Conservation (phyloP, 2,888 invertebrate species). For the Agelastica alni region DNA sequence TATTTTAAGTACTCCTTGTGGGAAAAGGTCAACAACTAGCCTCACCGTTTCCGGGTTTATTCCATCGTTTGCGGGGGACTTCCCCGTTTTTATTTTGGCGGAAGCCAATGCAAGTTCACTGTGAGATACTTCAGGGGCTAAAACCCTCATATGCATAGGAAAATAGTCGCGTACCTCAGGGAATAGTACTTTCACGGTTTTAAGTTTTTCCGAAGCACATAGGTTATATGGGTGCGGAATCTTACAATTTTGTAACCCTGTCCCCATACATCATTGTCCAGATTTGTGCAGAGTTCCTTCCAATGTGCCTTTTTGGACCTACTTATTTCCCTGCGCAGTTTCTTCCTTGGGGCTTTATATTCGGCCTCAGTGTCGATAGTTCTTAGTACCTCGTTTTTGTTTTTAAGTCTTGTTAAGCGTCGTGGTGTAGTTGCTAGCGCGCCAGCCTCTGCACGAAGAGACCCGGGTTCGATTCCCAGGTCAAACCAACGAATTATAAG, state of each 20-base stretch:
- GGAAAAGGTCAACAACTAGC: background rate
- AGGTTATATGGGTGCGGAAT: background rate
- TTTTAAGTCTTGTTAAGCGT: background rate
- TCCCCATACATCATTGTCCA: slow-evolving; percentile 8
- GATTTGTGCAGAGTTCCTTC: slow-evolving; percentile 2
- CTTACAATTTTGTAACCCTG: slow-evolving; percentile 6
- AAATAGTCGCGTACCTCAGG: background rate
- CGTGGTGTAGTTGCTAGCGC: too few relatives aligned
- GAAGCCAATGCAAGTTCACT: background rate
- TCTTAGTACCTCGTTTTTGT: background rate
- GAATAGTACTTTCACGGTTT: background rate
- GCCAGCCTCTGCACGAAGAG: too few relatives aligned
- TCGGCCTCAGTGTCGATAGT: background rate
- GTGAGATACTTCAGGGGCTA: background rate
- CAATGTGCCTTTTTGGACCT: slow-evolving; percentile 9
- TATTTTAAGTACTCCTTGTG: background rate
- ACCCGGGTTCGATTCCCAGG: too few relatives aligned
- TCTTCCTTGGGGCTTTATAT: background rate
- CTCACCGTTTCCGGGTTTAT: slow-evolving; percentile 7
- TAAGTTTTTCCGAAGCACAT: background rate
- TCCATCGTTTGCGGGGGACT: slow-evolving; percentile 7
- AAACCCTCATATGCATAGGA: background rate
- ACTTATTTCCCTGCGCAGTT: slow-evolving; percentile 1
- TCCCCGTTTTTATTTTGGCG: background rate
- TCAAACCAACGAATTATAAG: too few relatives aligned